Base-by-base conservation (phyloP, 2,797 vertebrate genomes). In the Meda fulgida region DNA sequence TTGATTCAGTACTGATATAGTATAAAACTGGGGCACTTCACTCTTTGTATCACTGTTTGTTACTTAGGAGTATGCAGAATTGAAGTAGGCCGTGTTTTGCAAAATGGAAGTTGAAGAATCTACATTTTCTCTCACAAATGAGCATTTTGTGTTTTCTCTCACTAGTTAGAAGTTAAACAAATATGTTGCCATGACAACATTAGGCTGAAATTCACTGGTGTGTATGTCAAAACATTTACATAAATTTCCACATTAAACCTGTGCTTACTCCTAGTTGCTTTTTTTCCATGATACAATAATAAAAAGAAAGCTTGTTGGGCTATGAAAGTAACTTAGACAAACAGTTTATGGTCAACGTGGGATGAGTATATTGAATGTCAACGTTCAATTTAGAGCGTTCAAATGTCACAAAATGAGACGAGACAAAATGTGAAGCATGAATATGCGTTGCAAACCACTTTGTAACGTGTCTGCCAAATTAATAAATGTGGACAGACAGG, bases 191-290 rank as follows among this genome's bases (percentile, higher is more conserved):
- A 26, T 84, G 75, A 78, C 75, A 78, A 36, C 51, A 53, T 76
- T 36, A 70, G 65, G 26, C n/a, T 66, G 14, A 51, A 31, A 73
- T 18, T 65, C 71, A 69, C 2, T 58, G 34, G 36, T 40, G 34
- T 53, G 34, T 58, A n/a, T 65, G 23, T 75, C 14, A 58, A 77
- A 78, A 43, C 29, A 84, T 84, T 84, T 84, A 78, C 83, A 84
- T 84, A 63, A 7, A 71, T 60, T 78, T 78, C 66, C 83, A 79
- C 65, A 84, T 63, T 63, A 82, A 72, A 63, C 38, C 69, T 60
- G 11, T 46, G 69, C 51, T 31, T n/a, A 81, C 26, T 38, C 48
- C 31, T 53, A n/a, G 43, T 58, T 16, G 31, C 36, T 7, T n/a
- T 23, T 31, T 29, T 73, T 73, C 66, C 69, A 73, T 36, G 18